Conservation (phyloP, 1,140 invertebrate species). For the Drosophila kanapiae region DNA sequence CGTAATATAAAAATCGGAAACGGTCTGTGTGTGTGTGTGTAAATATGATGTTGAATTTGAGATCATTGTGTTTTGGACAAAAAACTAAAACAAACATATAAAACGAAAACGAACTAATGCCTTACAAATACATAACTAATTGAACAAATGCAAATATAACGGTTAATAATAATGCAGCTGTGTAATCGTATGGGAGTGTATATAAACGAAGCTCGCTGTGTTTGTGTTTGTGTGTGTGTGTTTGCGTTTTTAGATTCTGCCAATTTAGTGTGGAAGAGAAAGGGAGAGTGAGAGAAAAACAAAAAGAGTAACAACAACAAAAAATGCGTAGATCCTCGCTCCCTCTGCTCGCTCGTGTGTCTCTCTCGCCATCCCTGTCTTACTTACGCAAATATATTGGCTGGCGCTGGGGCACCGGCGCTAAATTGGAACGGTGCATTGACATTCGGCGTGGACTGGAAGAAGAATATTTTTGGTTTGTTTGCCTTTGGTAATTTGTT, state of each 20-base stretch:
- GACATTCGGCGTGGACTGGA: conserved; percentile 69
- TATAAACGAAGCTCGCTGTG: neutral
- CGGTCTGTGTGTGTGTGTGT: neutral
- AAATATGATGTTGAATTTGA: conserved; percentile 15
- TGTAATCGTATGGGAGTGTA: neutral
- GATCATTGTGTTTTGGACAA: conserved; percentile 1
- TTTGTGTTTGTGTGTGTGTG: conserved; percentile 18
- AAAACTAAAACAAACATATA: conserved; percentile 25
- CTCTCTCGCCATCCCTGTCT: conserved; percentile 21
- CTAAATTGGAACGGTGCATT: conserved; percentile 74
- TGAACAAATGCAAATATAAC: conserved; percentile 43
- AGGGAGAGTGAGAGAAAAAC: neutral
- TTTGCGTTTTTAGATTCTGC: conserved; percentile 14
- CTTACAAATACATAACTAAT: conserved; percentile 30
- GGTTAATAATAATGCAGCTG: conserved; percentile 54
- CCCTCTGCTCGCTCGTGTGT: neutral
- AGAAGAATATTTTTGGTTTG: conserved; percentile 63
- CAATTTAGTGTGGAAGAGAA: conserved; percentile 11
- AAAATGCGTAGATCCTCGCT: neutral
- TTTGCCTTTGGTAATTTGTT: conserved; percentile 52
- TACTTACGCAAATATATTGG: conserved; percentile 82
- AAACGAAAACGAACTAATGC: conserved; percentile 33
- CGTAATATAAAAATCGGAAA: neutral
- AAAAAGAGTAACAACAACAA: neutral
- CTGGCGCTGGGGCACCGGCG: conserved; percentile 58